Percentiles rank a stretch among this genome's conserved stretches.
phyloP scores from a whole-genome alignment of 2,888 invertebrate genomes.

The Amitus sp. region DNA sequence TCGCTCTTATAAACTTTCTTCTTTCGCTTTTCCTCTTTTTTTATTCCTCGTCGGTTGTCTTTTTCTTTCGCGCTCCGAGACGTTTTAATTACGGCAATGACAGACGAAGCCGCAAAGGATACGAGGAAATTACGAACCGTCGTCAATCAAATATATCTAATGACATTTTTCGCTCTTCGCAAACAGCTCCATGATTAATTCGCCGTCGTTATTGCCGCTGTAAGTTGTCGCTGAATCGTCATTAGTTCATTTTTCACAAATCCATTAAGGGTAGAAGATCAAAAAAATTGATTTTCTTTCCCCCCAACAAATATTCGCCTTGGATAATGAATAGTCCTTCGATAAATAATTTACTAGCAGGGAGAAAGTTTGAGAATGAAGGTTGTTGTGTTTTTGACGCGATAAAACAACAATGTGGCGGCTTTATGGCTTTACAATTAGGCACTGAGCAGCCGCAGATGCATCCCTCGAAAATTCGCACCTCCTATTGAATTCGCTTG shows the following conservation, averaged over 20 bases:
- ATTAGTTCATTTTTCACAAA: background rate
- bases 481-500: constrained; percentile 14
- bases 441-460: constrained; percentile 8
- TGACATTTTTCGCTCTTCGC: constrained; percentile 1
- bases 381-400: too few relatives aligned
- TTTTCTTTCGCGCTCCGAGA: constrained; percentile 17
- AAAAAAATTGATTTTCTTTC: too few relatives aligned
- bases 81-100: constrained; percentile 47
- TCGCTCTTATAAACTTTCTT: constrained; percentile 8
- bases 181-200: background rate
- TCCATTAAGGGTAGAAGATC: too few relatives aligned
- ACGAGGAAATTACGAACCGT: constrained; percentile 23
- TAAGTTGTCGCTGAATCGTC: background rate
- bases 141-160: constrained; percentile 8
- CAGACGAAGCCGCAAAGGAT: constrained; percentile 43
- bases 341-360: too few relatives aligned
- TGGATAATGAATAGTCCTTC: too few relatives aligned
- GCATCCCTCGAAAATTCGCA: constrained; percentile 12
- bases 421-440: constrained; percentile 8
- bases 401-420: constrained; percentile 11
- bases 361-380: too few relatives aligned
- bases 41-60: background rate
- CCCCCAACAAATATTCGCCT: too few relatives aligned
- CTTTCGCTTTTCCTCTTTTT: background rate
- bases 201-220: background rate